A percentile compares a stretch with the other conserved stretches of the same genome.
phyloP scores from a whole-genome alignment of 2,113 vertebrate species.

The Chloroceryle aenea region DNA sequence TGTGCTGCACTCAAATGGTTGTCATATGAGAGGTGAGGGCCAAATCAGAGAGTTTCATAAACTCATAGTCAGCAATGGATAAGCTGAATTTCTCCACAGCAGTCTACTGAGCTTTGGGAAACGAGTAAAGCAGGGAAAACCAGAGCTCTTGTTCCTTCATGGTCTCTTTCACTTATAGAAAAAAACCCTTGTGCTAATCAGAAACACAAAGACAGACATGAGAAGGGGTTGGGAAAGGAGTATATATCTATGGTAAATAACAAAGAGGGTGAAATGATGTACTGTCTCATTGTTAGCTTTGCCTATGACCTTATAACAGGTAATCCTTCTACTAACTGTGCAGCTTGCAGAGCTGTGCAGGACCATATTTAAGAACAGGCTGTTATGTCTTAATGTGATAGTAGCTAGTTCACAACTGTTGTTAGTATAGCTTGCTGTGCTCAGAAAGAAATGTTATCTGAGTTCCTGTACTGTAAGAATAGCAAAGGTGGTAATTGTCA shows the following conservation, averaged over 20 bases:
- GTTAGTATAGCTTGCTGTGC: neutral
- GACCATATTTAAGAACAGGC: neutral
- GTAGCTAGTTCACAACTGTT: neutral
- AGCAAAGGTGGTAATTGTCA: neutral
- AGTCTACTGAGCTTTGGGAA: neutral
- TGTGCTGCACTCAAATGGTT: neutral
- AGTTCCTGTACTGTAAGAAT: neutral
- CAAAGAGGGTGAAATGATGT: neutral
- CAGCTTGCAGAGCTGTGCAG: neutral
- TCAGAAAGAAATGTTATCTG: neutral
- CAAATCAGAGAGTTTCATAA: neutral
- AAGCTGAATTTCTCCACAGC: neutral
- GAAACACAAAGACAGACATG: neutral
- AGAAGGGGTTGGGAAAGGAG: neutral
- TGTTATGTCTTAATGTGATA: neutral
- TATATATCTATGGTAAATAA: neutral
- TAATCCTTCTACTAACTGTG: neutral
- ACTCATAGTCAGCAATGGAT: neutral
- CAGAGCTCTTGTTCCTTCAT: neutral
- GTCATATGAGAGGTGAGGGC: neutral
- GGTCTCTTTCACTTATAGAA: neutral
- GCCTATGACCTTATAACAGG: rapidly evolving
- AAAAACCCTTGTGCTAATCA: neutral
- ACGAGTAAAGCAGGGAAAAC: neutral
- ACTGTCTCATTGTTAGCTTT: neutral